These are phyloP conservation scores for Drosophila longiperda DNA, from an alignment of 2,888 invertebrate genomes.

Conservation along the genomic window DNA sequence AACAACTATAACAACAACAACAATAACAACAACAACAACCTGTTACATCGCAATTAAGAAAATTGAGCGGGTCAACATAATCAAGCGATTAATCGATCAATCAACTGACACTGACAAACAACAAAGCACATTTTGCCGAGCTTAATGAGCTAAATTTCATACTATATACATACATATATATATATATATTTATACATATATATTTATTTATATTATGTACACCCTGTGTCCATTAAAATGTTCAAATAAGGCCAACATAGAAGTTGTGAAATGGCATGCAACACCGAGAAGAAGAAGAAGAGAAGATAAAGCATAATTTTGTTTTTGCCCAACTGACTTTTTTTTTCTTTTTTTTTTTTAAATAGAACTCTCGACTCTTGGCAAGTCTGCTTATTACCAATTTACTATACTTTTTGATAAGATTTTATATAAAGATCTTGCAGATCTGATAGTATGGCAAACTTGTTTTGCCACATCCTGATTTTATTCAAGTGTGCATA, in stretches of 20 bases:
- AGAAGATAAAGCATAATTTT: not conserved
- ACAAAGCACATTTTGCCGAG: constrained; percentile 24
- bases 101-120: constrained; percentile 61
- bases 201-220: not conserved
- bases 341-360: not conserved
- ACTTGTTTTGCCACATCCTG: not conserved
- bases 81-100: constrained; percentile 73
- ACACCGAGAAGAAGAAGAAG: not conserved
- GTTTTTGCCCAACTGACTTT: not conserved
- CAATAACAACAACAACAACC: constrained; percentile 9
- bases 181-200: not conserved
- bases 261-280: not conserved
- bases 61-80: constrained; percentile 60
- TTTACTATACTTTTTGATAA: not conserved
- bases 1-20: constrained; percentile 8
- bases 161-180: not conserved
- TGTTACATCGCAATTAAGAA: constrained; percentile 58
- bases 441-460: not conserved
- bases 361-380: not conserved
- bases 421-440: not conserved
- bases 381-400: not conserved
- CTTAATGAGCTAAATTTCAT: constrained; percentile 42
- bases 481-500: not conserved
- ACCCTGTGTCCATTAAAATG: not conserved
- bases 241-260: not conserved